Percentiles rank a stretch among this genome's conserved stretches.
phyloP scores from a whole-genome alignment of 2,888 invertebrate species.

The Danaus chrysippus region DNA sequence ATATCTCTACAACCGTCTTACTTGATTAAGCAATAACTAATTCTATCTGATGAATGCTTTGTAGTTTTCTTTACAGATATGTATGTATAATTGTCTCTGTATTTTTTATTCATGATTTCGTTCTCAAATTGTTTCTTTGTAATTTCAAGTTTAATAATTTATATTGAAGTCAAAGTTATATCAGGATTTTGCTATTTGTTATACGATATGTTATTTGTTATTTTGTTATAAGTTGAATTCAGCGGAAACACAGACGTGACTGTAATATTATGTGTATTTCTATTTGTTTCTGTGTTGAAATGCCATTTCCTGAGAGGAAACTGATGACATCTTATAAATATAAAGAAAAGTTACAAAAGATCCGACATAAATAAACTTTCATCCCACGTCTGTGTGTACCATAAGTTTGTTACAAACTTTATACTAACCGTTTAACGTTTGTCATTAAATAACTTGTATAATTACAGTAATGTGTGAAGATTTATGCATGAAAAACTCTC shows the following conservation, averaged over 20 bases:
- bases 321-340: slow-evolving; percentile 5
- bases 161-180: too few species aligned
- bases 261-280: slow-evolving; percentile 20
- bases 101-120: neutral
- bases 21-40: slow-evolving; percentile 30
- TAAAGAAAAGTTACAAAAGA: neutral
- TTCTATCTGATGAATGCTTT: slow-evolving; percentile 13
- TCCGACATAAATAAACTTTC: neutral
- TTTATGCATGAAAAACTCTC: too few species aligned
- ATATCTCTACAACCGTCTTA: slow-evolving; percentile 42
- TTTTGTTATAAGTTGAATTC: slow-evolving; percentile 8
- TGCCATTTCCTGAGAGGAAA: slow-evolving; percentile 26
- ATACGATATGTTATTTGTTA: neutral
- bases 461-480: too few species aligned
- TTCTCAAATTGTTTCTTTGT: too few species aligned
- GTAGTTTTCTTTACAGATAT: slow-evolving; percentile 9
- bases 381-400: neutral
- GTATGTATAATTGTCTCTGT: slow-evolving; percentile 15
- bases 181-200: too few species aligned
- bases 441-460: neutral
- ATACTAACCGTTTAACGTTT: neutral
- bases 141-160: too few species aligned
- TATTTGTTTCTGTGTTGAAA: slow-evolving; percentile 17
- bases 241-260: slow-evolving; percentile 24
- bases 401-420: neutral